These are phyloP conservation scores for Caenorhabditis inopinata DNA, from an alignment of 1,140 invertebrate genomes.

Conservation along the genomic window DNA sequence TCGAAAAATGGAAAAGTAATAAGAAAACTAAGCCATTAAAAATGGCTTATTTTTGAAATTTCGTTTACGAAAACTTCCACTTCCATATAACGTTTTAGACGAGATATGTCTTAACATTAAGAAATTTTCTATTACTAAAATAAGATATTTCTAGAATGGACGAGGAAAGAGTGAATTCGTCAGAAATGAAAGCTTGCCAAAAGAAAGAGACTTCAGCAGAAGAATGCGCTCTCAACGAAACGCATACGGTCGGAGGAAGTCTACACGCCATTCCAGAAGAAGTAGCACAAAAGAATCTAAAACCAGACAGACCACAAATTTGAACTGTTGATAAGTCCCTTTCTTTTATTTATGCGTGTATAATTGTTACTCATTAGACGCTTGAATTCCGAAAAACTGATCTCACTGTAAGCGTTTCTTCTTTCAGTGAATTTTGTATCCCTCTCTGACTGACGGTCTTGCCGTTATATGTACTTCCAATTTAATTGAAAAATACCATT, in stretches of 20 bases:
- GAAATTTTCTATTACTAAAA: too few relatives aligned
- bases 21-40: too few relatives aligned
- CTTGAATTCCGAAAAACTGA: background rate
- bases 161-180: slow-evolving; percentile 21
- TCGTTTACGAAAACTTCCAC: too few relatives aligned
- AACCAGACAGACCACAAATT: slow-evolving; percentile 3
- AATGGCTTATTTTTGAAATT: too few relatives aligned
- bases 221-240: background rate
- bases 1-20: too few relatives aligned
- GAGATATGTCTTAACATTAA: too few relatives aligned
- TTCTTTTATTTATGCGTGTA: background rate
- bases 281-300: background rate
- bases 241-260: background rate
- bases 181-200: slow-evolving; percentile 20
- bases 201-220: background rate
- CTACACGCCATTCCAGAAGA: background rate
- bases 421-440: background rate
- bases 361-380: too few relatives aligned
- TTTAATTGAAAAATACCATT: too few relatives aligned
- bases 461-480: background rate
- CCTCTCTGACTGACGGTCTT: background rate
- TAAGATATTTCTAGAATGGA: slow-evolving; percentile 9
- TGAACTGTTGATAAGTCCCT: background rate
- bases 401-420: background rate
- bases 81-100: too few relatives aligned